Base-by-base conservation (phyloP, 2,797 vertebrate genomes). In the Loriculus beryllinus region DNA sequence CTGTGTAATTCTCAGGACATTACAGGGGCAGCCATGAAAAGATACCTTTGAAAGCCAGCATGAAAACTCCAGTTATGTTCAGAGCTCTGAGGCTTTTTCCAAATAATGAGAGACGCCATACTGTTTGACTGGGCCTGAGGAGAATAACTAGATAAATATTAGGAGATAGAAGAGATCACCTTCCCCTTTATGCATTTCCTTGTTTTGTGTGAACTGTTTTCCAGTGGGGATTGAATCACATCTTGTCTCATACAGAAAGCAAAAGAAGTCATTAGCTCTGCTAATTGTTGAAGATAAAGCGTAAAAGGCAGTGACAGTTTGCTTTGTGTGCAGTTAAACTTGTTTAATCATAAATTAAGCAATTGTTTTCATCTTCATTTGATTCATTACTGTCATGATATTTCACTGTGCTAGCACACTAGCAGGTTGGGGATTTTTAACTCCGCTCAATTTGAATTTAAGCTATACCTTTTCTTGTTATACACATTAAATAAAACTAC, bases 221-320 rank as follows among this genome's bases (percentile, higher is more conserved):
- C 76, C 64, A 28, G 20, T 48, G 87, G 56, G 74, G 43, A 86
- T 57, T 92, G 80, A 75, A 81, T 95, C 92, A 40, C 39, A n/a
- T 91, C 74, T 91, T 72, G 45, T 81, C 52, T 90, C n/a, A n/a
- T 18, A 62, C 29, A 70, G 64, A 95, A 93, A 82, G 65, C 45
- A 92, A 94, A 82, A 82, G 43, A 84, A 95, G 49, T 95, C 56
- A 92, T 92, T 94, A 91, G 54, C 69, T 76, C 88, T 89, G 87
- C 89, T 92, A 94, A 80, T 91, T 81, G 86, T 88, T 86, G 35
- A 39, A 92, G 95, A 74, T 67, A 82, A 89, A 77, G 86, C 90
- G 39, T 69, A 83, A 81, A 93, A 91, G 52, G 62, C 1, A 1
- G 59, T 40, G 82, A 35, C 54, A 57, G 71, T 91, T 93, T 75